Evolutionary conservation across 2,888 invertebrate species (phyloP).

Genomic region (Laspeyria flexula): DNA sequence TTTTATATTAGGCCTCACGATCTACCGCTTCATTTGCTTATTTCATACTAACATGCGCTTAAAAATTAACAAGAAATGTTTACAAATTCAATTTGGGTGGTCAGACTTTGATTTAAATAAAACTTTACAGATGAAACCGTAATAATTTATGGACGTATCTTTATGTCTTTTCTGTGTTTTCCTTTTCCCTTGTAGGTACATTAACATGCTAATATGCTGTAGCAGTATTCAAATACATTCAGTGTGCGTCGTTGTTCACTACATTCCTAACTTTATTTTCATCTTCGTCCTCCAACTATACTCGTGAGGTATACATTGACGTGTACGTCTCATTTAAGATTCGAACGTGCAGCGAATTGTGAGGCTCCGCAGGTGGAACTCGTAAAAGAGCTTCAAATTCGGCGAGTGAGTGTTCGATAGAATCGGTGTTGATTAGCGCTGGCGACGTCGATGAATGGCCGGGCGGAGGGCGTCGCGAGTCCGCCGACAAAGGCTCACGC

Average conservation of each 20-base stretch:
- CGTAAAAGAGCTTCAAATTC: conserved; percentile 35
- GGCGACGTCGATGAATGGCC: conserved; percentile 66
- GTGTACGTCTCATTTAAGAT: conserved; percentile 38
- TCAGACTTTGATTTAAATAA: neutral
- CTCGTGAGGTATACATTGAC: conserved; percentile 11
- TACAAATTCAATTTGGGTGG: neutral
- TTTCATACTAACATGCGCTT: conserved; percentile 9
- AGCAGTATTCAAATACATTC: conserved; percentile 13
- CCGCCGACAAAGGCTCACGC: conserved; percentile 75
- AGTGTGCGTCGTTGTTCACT: conserved; percentile 8
- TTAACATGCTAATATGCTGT: conserved; percentile 7
- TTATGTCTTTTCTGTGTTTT: conserved; percentile 1
- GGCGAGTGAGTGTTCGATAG: conserved; percentile 43
- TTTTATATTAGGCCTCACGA: conserved; percentile 47
- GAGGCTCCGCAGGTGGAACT: conserved; percentile 28
- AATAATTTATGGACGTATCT: neutral
- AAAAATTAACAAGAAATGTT: neutral
- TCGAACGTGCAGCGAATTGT: conserved; percentile 37
- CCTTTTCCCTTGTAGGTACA: conserved; percentile 6
- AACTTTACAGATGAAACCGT: neutral
- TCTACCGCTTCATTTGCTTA: conserved; percentile 29
- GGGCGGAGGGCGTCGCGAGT: conserved; percentile 55
- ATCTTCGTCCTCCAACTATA: conserved; percentile 7
- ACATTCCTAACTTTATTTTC: conserved; percentile 19
- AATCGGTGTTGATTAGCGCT: conserved; percentile 70